Base-by-base conservation (phyloP, 2,888 invertebrate species). In the Cybosia mesomella region DNA sequence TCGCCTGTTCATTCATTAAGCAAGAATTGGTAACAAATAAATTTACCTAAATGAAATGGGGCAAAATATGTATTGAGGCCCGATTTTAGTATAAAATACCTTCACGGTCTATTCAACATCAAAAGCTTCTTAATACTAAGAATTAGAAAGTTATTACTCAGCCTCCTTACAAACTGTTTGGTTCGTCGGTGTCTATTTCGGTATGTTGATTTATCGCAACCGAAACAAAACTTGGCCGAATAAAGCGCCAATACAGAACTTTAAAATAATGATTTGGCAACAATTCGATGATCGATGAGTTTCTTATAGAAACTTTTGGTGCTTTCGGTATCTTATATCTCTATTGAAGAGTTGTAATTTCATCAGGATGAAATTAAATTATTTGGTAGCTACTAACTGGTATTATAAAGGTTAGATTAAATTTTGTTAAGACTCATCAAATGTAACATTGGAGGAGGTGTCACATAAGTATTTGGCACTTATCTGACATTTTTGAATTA, bases 191-290 rank as follows among this genome's bases (percentile, higher is more conserved):
- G 58, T 58, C 54, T 68, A 49, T 54, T 54, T 34, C 22, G 21
- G 34, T 54, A 63, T 72, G 64, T 73, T 71, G 68, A 75, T 75
- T 79, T 81, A 80, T 76, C 64, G 64, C 58, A 64, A 67, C 34
- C 49, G 64, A 63, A 67, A 71, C 73, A 68, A 73, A 79, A 76
- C 66, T 83, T 73, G 53, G 39, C 58, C 54, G 59, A 76, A 79
- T 77, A 79, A 75, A 75, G 69, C 64, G 43, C 66, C 67, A 80
- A 75, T 67, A 63, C 63, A 60, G 55, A 83, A 87, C 80, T 88
- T 87, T 85, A 74, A 80, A 85, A 85, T 82, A 84, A 86, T 88
- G 88, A 87, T 76, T 71, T 83, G 72, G 84, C 87, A 83, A 82
- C 66, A 84, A 80, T 82, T 68, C 60, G 58, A 73, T 84, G 88